Conservation (phyloP, 2,113 vertebrate species). For the Atlantisia rogersi region DNA sequence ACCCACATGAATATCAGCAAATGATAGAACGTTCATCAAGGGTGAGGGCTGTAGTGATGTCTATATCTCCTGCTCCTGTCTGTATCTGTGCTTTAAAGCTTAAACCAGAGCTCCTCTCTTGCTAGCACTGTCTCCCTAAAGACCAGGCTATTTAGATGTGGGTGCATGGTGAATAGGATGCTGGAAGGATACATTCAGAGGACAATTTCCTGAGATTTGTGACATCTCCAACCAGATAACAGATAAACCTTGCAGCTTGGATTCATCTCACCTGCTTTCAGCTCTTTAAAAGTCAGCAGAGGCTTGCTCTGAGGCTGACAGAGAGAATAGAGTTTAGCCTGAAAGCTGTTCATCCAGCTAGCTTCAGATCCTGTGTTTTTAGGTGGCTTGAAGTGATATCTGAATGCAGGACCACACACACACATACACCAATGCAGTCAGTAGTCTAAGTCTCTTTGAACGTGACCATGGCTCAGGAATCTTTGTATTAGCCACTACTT, state of each 20-base stretch:
- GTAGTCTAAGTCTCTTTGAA: not conserved
- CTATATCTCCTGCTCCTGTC: accelerated
- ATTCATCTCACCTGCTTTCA: not conserved
- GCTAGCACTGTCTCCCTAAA: accelerated
- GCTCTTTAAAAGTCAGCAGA: not conserved
- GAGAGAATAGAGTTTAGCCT: not conserved
- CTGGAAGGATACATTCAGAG: not conserved
- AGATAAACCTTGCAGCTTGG: not conserved
- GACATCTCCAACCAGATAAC: not conserved
- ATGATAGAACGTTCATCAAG: not conserved
- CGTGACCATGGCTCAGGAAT: not conserved
- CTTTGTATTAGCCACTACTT: accelerated
- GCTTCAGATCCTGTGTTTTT: not conserved
- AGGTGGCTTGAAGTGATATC: not conserved
- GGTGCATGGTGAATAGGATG: not conserved
- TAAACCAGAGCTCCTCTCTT: not conserved
- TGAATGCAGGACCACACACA: not conserved
- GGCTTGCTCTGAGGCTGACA: not conserved
- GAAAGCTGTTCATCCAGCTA: not conserved
- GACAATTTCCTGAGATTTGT: not conserved
- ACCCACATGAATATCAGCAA: not conserved
- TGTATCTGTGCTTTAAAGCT: not conserved
- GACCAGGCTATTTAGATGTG: not conserved
- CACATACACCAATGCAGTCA: not conserved
- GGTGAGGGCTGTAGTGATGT: not conserved